Evolutionary conservation across 2,797 vertebrate genomes (phyloP).

Genomic region (Numenius phaeopus): DNA sequence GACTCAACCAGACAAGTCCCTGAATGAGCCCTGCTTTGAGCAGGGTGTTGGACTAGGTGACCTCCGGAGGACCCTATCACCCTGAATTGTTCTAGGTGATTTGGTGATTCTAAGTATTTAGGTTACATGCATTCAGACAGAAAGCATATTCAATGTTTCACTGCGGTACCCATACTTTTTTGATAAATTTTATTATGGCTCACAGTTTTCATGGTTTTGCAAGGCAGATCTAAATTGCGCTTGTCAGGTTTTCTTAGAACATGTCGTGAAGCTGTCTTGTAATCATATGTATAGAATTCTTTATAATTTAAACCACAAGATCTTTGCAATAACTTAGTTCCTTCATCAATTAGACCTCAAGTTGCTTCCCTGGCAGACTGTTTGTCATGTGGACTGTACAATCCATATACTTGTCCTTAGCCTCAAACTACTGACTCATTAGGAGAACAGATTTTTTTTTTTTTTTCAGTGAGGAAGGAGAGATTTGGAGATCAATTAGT

Average conservation of each 20-base stretch:
- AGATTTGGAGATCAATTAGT: not conserved
- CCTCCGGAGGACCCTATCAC: not conserved
- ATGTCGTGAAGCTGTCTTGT: not conserved
- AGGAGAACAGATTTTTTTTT: not conserved
- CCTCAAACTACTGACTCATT: not conserved
- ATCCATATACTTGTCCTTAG: not conserved
- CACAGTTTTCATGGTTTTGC: not conserved
- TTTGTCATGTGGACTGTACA: not conserved
- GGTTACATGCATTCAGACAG: not conserved
- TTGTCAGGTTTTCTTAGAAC: not conserved
- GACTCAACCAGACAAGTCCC: not conserved
- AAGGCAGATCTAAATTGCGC: not conserved
- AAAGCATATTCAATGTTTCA: not conserved
- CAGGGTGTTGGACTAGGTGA: rapidly evolving
- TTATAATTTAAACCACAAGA: not conserved
- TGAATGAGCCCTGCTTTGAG: not conserved
- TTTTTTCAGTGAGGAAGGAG: not conserved
- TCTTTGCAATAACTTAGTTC: not conserved
- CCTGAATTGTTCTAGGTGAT: not conserved
- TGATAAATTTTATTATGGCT: not conserved
- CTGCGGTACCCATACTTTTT: not conserved
- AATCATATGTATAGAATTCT: not conserved
- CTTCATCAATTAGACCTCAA: not conserved
- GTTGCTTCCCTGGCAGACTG: not conserved
- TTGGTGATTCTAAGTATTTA: not conserved